Evolutionary conservation across 2,888 invertebrate species (phyloP).

Genomic region (Drosophila pegasa): DNA sequence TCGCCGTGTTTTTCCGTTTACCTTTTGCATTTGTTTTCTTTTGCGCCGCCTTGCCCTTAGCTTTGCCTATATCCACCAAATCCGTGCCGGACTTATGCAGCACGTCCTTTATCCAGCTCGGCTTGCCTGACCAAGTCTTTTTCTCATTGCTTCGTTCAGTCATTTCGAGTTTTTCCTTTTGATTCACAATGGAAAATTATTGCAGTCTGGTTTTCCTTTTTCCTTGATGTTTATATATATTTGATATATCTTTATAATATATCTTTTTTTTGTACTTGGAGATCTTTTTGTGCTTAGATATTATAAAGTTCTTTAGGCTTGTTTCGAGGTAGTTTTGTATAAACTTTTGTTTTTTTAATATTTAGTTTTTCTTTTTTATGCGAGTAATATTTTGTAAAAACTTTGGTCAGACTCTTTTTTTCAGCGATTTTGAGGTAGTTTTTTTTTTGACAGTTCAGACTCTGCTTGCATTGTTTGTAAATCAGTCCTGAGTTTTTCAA

Average conservation of each 20-base stretch:
- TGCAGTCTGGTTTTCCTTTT: conserved; percentile 6
- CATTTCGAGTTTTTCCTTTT: conserved; percentile 44
- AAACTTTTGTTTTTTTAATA: not conserved
- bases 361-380: not conserved
- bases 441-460: conserved; percentile 51
- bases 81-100: conserved; percentile 85
- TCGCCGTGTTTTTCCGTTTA: conserved; percentile 43
- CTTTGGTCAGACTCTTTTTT: conserved; percentile 7
- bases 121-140: conserved; percentile 82
- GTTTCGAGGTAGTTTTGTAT: conserved; percentile 1
- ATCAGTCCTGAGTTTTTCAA: conserved; percentile 63
- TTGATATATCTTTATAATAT: not conserved
- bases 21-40: conserved; percentile 71
- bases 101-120: conserved; percentile 86
- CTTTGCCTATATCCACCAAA: conserved; percentile 82
- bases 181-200: not conserved
- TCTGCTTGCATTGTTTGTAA: conserved; percentile 32
- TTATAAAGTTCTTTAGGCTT: conserved; percentile 8
- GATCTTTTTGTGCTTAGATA: conserved; percentile 45
- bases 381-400: not conserved
- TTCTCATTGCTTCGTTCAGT: conserved; percentile 78
- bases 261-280: conserved; percentile 18
- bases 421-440: conserved; percentile 10
- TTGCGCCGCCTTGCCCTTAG: conserved; percentile 65
- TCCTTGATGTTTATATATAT: not conserved